phyloP scores from a whole-genome alignment of 2,888 invertebrate species.

The Drosophila pseudotakahashii region DNA sequence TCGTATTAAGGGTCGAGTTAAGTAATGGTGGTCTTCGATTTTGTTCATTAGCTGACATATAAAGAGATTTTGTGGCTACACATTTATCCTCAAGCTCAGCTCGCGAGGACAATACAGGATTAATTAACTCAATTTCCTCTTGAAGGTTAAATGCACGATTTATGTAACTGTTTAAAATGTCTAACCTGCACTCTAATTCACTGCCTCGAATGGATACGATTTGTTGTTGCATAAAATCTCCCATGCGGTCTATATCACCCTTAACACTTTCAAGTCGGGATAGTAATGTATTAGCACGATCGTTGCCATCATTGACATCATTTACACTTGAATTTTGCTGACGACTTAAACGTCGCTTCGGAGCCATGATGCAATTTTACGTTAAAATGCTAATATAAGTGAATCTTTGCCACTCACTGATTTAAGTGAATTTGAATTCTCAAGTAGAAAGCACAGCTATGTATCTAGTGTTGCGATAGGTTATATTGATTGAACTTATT shows the following conservation, averaged over 20 bases:
- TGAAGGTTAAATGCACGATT: background rate
- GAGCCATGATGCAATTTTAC: no score
- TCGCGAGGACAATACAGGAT: background rate
- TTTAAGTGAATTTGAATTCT: no score
- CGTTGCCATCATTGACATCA: background rate
- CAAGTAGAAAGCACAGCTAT: no score
- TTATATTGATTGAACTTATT: no score
- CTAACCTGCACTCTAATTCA: background rate
- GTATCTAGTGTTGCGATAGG: no score
- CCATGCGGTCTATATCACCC: conserved; percentile 3
- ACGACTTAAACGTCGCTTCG: background rate
- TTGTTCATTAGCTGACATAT: background rate
- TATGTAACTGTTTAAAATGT: background rate
- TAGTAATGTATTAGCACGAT: background rate
- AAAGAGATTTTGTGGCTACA: background rate
- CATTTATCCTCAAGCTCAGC: background rate
- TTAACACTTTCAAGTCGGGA: background rate
- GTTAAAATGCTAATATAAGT: no score
- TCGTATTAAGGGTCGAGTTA: background rate
- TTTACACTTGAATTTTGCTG: background rate
- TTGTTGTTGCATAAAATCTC: background rate
- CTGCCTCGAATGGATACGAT: background rate
- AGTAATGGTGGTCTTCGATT: background rate
- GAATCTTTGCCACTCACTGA: no score
- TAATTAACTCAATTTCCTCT: background rate